A percentile compares a stretch with the other conserved stretches of the same genome.
Evolutionary conservation across 1,140 invertebrate genomes (phyloP).

Genomic region (Dreissena polymorpha): DNA sequence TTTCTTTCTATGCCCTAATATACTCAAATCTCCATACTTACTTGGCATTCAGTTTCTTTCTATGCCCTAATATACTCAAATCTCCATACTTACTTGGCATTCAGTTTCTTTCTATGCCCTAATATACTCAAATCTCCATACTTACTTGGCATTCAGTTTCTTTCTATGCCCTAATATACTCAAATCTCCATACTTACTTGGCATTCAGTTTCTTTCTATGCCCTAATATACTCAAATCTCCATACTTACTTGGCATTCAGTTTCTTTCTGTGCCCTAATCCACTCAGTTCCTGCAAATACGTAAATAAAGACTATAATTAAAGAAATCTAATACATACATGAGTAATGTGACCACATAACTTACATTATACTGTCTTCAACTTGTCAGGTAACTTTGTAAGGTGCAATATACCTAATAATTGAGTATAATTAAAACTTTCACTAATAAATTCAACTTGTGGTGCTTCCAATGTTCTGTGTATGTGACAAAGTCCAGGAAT

Average conservation of each 20-base stretch:
- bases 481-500: too few relatives aligned
- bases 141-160: constrained; percentile 35
- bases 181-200: constrained; percentile 10
- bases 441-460: too few relatives aligned
- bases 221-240: too few relatives aligned
- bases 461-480: too few relatives aligned
- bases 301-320: neutral
- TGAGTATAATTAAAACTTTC: too few relatives aligned
- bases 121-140: neutral
- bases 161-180: constrained; percentile 4
- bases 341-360: too few relatives aligned
- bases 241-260: constrained; percentile 33
- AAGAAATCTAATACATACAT: neutral
- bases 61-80: neutral
- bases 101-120: constrained; percentile 26
- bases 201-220: constrained; percentile 25
- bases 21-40: neutral
- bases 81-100: constrained; percentile 19
- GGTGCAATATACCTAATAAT: too few relatives aligned
- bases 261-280: constrained; percentile 38
- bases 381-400: too few relatives aligned
- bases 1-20: constrained; percentile 15
- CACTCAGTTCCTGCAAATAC: constrained; percentile 53
- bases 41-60: constrained; percentile 36
- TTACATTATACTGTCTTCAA: too few relatives aligned